Evolutionary conservation across 2,797 vertebrate genomes (phyloP), one percentile per base, ranked within the genome.

Genomic region (Lindbergichthys nudifrons): DNA sequence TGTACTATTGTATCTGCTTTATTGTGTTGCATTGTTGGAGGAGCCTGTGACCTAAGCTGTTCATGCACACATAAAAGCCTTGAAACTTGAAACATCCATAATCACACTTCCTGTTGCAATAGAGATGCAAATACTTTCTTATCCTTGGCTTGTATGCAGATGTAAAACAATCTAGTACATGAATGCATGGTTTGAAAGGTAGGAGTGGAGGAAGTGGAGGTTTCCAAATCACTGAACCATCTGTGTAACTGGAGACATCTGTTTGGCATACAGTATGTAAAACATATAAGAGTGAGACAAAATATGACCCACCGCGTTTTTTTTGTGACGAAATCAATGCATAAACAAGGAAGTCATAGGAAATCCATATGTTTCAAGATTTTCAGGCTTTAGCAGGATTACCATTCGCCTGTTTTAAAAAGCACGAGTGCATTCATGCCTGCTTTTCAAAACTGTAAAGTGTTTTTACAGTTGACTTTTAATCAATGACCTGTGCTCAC

Each of bases 401-500:
- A 7, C 45, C 11, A n/a, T 16, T 53, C 23, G 6, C 32, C 11
- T 45, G n/a, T 43, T 43, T 21, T 3, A 63, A 54, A 56, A 43
- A n/a, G 21, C 41, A 23, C 4, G 47, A 21, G 26, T 14, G 8
- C 4, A n/a, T 3, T 5, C 52, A 11, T 16, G 43, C 3, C 18
- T 36, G 36, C 5, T 26, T 62, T 23, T 52, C 3, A 30, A 30
- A 58, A 14, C 47, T 36, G n/a, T 42, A 39, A 13, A 65, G 39
- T 39, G 1, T 70, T 77, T 41, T 52, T 13, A 6, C 3, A 26
- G 11, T 15, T 26, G 39, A 65, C 32, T 65, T 70, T 59, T 18
- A 70, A 74, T 82, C 52, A 61, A 48, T 75, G 30, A 16, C 18
- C 18, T 19, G 10, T 26, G 3, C 0, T 12, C 30, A 3, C 56